Percentiles rank a stretch among this genome's conserved stretches.
Conservation (phyloP, 2,888 invertebrate genomes). For the Andrena praecox region DNA sequence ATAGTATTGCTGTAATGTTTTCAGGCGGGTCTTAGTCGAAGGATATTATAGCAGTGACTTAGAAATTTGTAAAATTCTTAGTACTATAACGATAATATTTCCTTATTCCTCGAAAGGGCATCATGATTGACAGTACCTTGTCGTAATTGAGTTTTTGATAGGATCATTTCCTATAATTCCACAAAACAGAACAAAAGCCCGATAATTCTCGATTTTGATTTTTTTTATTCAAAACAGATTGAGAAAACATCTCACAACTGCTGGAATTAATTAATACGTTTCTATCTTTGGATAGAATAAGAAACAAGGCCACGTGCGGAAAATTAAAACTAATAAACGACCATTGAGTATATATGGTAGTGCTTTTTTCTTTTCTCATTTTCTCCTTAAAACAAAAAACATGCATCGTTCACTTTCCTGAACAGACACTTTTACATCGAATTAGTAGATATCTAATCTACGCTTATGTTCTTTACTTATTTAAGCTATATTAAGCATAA, state of each 20-base stretch:
- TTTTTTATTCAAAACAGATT: background rate
- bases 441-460: background rate
- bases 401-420: no score
- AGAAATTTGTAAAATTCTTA: conserved; percentile 21
- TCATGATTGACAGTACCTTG: background rate
- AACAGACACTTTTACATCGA: background rate
- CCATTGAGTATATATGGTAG: no score
- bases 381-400: background rate
- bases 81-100: conserved; percentile 17
- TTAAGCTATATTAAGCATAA: conserved; percentile 10
- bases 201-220: no score
- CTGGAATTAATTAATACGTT: background rate
- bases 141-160: background rate
- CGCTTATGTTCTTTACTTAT: background rate
- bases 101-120: conserved; percentile 12
- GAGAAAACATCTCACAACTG: background rate
- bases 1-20: conserved; percentile 20
- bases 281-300: no score
- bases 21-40: conserved; percentile 10
- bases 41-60: conserved; percentile 3
- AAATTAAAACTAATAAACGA: background rate
- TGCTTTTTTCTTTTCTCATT: no score
- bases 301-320: background rate
- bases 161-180: background rate
- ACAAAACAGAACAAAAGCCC: background rate